phyloP scores from a whole-genome alignment of 2,888 invertebrate genomes.

The Charanyca ferruginea region DNA sequence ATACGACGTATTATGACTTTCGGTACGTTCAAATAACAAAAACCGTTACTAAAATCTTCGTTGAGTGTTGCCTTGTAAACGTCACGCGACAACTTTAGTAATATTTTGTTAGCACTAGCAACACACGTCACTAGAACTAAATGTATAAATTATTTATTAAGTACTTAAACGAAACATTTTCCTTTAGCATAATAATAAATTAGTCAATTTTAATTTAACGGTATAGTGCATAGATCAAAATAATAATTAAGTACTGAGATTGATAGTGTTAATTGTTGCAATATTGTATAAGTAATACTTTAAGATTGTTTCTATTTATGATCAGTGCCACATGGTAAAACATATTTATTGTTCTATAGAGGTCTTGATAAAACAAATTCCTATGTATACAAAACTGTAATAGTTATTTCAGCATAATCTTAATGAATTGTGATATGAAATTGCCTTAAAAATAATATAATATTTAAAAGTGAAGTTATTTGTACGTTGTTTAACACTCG shows the following conservation, averaged over 20 bases:
- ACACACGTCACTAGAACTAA: conserved; percentile 71
- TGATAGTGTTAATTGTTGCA: conserved; percentile 80
- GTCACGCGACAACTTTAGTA: conserved; percentile 30
- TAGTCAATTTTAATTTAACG: conserved; percentile 83
- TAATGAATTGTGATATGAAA: conserved; percentile 83
- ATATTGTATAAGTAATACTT: conserved; percentile 73
- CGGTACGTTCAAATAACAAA: conserved; percentile 2
- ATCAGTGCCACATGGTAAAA: conserved; percentile 70
- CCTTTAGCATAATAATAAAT: conserved; percentile 83
- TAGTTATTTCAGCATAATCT: conserved; percentile 61
- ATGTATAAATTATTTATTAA: conserved; percentile 68
- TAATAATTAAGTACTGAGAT: conserved; percentile 77
- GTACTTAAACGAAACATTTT: conserved; percentile 67
- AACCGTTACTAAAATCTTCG: conserved; percentile 56
- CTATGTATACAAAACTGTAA: conserved; percentile 60
- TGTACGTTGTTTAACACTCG: conserved; percentile 43
- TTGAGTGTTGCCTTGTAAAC: conserved; percentile 28
- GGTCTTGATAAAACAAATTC: conserved; percentile 60
- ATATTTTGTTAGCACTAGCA: conserved; percentile 58
- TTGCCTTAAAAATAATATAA: conserved; percentile 78
- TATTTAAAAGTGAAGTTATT: conserved; percentile 56
- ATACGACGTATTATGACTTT: not conserved
- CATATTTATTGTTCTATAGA: conserved; percentile 60
- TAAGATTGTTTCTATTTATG: conserved; percentile 72
- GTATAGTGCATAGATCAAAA: conserved; percentile 71